Evolutionary conservation across 2,797 vertebrate genomes (phyloP).

Genomic region (Gymnoscopelus braueri): DNA sequence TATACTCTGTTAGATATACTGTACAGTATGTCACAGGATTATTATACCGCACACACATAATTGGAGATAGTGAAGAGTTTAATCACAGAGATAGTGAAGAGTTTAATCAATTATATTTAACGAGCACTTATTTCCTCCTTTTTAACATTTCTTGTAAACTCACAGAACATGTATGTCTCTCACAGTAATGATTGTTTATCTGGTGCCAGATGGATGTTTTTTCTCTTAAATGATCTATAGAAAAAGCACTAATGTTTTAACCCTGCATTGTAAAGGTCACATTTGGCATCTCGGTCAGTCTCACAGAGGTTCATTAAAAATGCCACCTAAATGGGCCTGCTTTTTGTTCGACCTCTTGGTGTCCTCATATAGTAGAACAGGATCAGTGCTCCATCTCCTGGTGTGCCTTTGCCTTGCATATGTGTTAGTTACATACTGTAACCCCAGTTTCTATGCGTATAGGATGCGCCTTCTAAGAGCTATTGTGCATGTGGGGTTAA

Average conservation of each 20-base stretch:
- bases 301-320: slow-evolving; percentile 42
- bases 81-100: slow-evolving; percentile 36
- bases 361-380: slow-evolving; percentile 20
- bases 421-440: slow-evolving; percentile 27
- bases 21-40: slow-evolving; percentile 60
- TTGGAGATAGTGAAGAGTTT: slow-evolving; percentile 50
- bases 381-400: slow-evolving; percentile 76
- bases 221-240: slow-evolving; percentile 47
- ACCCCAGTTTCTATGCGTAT: too few species aligned
- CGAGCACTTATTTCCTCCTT: slow-evolving; percentile 23
- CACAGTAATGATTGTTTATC: slow-evolving; percentile 55
- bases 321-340: slow-evolving; percentile 34
- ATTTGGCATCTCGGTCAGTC: slow-evolving; percentile 21
- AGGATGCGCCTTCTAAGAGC: too few species aligned
- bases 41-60: slow-evolving; percentile 50
- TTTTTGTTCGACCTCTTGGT: slow-evolving; percentile 39
- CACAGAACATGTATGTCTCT: slow-evolving; percentile 38
- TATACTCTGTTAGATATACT: slow-evolving; percentile 51
- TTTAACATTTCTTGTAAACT: slow-evolving; percentile 67
- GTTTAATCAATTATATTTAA: slow-evolving; percentile 15
- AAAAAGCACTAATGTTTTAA: slow-evolving; percentile 71
- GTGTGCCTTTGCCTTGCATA: slow-evolving; percentile 77
- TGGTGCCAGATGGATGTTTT: slow-evolving; percentile 66
- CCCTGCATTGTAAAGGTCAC: slow-evolving; percentile 21
- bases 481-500: too few species aligned